A percentile compares a stretch with the other conserved stretches of the same genome.
phyloP scores from a whole-genome alignment of 2,888 invertebrate genomes.

The Agrenia bidenticulata region DNA sequence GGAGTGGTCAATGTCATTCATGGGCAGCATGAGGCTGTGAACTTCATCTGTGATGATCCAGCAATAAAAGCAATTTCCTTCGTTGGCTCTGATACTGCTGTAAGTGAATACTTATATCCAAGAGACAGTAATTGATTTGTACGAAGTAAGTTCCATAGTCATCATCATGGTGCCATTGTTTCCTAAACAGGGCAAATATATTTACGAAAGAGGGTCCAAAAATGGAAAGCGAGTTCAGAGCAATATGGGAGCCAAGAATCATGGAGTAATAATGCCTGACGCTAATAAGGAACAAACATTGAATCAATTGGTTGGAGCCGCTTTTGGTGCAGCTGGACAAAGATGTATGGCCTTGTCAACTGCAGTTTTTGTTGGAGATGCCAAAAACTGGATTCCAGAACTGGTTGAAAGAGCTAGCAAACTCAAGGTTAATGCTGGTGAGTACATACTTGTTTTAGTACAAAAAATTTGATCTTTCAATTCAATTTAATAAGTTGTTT shows the following conservation, averaged over 20 bases:
- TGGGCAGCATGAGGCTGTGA: constrained; percentile 89
- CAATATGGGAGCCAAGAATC: constrained; percentile 99
- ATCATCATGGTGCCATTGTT: no score
- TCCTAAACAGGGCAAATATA: constrained; percentile 74
- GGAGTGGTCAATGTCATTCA: constrained; percentile 96
- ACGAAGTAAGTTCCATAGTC: no score
- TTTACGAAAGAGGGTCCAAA: constrained; percentile 86
- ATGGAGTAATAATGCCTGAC: constrained; percentile 94
- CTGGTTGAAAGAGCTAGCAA: constrained; percentile 77
- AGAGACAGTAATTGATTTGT: no score
- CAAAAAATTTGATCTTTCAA: neutral
- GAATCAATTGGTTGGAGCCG: constrained; percentile 89
- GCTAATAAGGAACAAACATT: constrained; percentile 95
- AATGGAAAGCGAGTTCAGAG: constrained; percentile 95
- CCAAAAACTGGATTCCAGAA: constrained; percentile 92
- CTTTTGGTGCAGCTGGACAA: constrained; percentile 98
- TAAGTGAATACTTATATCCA: constrained; percentile 59
- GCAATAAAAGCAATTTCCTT: constrained; percentile 96
- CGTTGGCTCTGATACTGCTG: constrained; percentile 95
- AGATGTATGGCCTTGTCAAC: constrained; percentile 98
- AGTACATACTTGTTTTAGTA: constrained; percentile 26
- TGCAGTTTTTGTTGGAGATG: constrained; percentile 86
- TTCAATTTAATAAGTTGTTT: neutral
- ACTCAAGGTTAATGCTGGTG: constrained; percentile 84
- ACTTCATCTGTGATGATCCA: constrained; percentile 96